A percentile compares a stretch with the other conserved stretches of the same genome.
Evolutionary conservation across 2,113 vertebrate species (phyloP).

Genomic region (Cottus gobio): DNA sequence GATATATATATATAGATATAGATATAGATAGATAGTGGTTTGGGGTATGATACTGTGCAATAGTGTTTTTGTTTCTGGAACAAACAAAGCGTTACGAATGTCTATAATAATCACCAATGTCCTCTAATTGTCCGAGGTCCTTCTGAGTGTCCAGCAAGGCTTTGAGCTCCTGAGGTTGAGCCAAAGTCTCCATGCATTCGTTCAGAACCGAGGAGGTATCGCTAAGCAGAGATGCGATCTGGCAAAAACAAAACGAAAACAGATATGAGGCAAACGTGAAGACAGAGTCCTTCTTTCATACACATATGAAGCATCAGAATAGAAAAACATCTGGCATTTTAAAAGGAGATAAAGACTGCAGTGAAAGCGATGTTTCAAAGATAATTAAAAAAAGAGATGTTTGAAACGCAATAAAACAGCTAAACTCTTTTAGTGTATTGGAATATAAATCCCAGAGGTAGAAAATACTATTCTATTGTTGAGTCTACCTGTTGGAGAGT

Average conservation of each 20-base stretch:
- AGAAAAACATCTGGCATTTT: too few relatives aligned
- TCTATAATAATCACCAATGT: slow-evolving; percentile 59
- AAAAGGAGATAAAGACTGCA: background rate
- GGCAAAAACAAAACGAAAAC: slow-evolving; percentile 12
- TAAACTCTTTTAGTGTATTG: background rate
- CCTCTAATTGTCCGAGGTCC: slow-evolving; percentile 68
- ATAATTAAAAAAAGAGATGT: background rate
- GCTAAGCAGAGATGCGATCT: slow-evolving; percentile 74
- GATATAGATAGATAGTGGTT: background rate
- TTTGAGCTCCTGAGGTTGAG: slow-evolving; percentile 70
- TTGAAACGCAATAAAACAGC: background rate
- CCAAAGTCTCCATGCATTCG: slow-evolving; percentile 70
- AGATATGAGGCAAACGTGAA: background rate
- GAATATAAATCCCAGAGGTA: background rate
- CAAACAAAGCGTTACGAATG: background rate
- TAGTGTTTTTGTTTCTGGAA: too few relatives aligned
- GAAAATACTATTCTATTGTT: background rate
- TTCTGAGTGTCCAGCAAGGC: slow-evolving; percentile 75
- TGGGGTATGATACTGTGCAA: background rate
- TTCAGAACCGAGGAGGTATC: slow-evolving; percentile 68
- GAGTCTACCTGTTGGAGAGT: slow-evolving; percentile 76
- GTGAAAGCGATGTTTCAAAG: background rate
- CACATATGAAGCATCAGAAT: background rate
- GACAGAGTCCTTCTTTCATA: background rate
- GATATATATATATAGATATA: too few relatives aligned